Conservation (phyloP, 2,888 invertebrate genomes). For the Petrolisthes cinctipes region DNA sequence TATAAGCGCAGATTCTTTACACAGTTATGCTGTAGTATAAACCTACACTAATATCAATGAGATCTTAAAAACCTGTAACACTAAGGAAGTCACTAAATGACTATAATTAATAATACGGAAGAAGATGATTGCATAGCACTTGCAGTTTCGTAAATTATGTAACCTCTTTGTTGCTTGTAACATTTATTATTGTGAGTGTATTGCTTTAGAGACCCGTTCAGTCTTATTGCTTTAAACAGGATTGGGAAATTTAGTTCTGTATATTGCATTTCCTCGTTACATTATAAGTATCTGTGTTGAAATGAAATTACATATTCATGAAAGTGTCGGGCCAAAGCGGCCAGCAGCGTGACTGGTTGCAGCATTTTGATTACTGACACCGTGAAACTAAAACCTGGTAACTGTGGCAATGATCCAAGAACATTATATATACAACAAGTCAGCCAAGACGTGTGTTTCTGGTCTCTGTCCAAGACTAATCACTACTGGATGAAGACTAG, state of each 20-base stretch:
- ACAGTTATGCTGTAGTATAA: too few species aligned
- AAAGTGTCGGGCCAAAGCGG: background rate
- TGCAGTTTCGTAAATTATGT: background rate
- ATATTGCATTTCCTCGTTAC: too few species aligned
- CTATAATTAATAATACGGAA: too few species aligned
- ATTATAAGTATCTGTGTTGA: background rate
- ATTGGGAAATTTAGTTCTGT: too few species aligned
- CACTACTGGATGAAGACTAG: slow-evolving; percentile 58
- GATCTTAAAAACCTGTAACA: too few species aligned
- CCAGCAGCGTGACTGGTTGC: slow-evolving; percentile 50
- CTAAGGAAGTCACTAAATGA: too few species aligned
- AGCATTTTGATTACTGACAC: slow-evolving; percentile 47
- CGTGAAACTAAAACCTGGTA: slow-evolving; percentile 40
- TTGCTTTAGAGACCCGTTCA: slow-evolving; percentile 11
- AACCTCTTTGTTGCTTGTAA: background rate
- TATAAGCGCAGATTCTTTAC: too few species aligned
- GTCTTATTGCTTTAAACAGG: slow-evolving; percentile 1
- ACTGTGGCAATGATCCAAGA: slow-evolving; percentile 46
- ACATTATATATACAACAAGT: slow-evolving; percentile 56
- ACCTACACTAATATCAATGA: too few species aligned
- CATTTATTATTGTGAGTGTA: background rate
- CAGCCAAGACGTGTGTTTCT: slow-evolving; percentile 54
- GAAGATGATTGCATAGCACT: background rate
- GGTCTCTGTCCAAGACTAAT: slow-evolving; percentile 53
- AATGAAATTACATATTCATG: background rate